Evolutionary conservation across 2,888 invertebrate species (phyloP).

Genomic region (Trachelus troglodyta): DNA sequence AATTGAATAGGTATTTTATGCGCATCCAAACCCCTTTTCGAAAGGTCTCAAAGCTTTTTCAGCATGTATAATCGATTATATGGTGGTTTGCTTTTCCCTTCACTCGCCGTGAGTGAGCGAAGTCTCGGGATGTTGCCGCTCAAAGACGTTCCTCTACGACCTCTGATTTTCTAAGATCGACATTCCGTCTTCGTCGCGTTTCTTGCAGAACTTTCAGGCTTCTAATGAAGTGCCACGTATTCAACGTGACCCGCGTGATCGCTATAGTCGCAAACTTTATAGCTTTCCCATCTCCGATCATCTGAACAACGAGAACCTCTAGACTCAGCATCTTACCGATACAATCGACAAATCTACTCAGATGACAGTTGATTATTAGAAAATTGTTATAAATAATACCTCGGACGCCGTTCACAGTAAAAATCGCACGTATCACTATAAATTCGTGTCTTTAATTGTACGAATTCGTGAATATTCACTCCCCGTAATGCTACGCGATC

Average conservation of each 20-base stretch:
- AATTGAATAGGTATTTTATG: constrained; percentile 33
- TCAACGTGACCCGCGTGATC: neutral
- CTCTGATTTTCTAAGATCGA: neutral
- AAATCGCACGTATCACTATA: neutral
- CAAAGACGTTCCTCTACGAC: neutral
- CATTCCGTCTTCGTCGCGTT: constrained; percentile 22
- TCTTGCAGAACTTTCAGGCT: constrained; percentile 33
- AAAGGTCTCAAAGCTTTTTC: neutral
- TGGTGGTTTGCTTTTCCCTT: neutral
- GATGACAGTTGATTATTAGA: neutral
- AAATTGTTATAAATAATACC: neutral
- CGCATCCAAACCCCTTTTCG: neutral
- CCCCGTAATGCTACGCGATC: neutral
- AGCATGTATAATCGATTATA: constrained; percentile 2
- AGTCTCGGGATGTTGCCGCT: neutral
- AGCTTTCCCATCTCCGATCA: neutral
- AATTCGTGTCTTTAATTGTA: neutral
- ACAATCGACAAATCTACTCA: neutral
- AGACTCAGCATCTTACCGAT: neutral
- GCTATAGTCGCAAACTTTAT: constrained; percentile 1
- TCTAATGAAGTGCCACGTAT: constrained; percentile 35
- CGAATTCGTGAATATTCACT: neutral
- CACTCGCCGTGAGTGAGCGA: neutral
- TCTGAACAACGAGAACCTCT: neutral
- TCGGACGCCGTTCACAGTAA: neutral